phyloP scores from a whole-genome alignment of 2,113 vertebrate genomes.

The Xiphophorus maculatus region DNA sequence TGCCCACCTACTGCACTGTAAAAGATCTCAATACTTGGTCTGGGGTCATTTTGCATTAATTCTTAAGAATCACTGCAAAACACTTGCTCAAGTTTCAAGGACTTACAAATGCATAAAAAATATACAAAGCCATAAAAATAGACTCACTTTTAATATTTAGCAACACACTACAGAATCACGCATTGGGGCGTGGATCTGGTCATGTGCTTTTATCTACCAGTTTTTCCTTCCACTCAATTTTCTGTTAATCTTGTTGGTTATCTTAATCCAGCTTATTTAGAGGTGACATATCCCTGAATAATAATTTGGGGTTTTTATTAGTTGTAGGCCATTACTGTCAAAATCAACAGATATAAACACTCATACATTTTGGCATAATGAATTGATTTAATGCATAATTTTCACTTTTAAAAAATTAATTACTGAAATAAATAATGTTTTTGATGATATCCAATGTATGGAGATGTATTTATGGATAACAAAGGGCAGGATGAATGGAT shows the following conservation, averaged over 20 bases:
- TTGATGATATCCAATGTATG: not conserved
- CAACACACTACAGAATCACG: not conserved
- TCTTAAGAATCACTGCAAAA: too few relatives aligned
- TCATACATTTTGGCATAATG: too few relatives aligned
- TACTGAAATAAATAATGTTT: not conserved
- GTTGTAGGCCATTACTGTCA: too few relatives aligned
- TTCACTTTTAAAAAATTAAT: not conserved
- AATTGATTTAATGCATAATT: too few relatives aligned
- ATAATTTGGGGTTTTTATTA: too few relatives aligned
- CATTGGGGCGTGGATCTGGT: not conserved
- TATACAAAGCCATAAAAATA: not conserved
- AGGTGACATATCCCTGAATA: too few relatives aligned
- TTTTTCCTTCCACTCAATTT: not conserved
- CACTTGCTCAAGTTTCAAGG: not conserved
- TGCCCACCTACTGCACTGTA: too few relatives aligned
- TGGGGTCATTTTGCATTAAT: too few relatives aligned
- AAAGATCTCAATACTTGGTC: too few relatives aligned
- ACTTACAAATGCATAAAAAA: not conserved
- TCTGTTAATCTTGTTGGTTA: not conserved
- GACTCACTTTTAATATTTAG: not conserved
- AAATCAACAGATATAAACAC: too few relatives aligned
- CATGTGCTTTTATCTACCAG: not conserved
- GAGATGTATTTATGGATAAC: slow-evolving; percentile 24
- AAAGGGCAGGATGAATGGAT: slow-evolving; percentile 15
- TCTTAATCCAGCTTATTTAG: not conserved